A percentile compares a stretch with the other conserved stretches of the same genome.
Conservation (phyloP, 2,888 invertebrate genomes). For the Trissolcus brochymenae region DNA sequence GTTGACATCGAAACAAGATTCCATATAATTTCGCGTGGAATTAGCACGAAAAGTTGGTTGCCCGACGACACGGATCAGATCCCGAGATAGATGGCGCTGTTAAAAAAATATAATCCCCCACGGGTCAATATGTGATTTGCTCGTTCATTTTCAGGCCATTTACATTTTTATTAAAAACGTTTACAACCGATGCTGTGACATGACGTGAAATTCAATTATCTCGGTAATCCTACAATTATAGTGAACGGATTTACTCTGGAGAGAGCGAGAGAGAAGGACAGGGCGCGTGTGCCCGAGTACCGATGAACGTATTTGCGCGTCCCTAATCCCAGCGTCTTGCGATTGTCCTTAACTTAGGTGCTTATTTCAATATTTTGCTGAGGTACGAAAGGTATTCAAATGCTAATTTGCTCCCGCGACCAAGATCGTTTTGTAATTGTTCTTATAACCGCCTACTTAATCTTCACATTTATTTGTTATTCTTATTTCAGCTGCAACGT, state of each 20-base stretch:
- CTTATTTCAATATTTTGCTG: constrained; percentile 42
- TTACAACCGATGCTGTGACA: constrained; percentile 62
- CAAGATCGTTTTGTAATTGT: no score
- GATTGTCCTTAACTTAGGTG: constrained; percentile 49
- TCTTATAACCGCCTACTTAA: no score
- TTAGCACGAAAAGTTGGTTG: background rate
- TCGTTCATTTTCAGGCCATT: constrained; percentile 59
- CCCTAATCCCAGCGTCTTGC: constrained; percentile 53
- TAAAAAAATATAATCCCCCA: constrained; percentile 10
- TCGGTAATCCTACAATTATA: constrained; percentile 79
- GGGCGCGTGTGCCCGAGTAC: constrained; percentile 45
- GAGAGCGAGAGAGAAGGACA: constrained; percentile 52
- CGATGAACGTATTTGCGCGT: constrained; percentile 49
- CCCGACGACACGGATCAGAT: constrained; percentile 10
- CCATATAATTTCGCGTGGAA: background rate
- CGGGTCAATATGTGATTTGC: constrained; percentile 46
- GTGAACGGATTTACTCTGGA: constrained; percentile 60
- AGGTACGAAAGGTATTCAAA: constrained; percentile 11
- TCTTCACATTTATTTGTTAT: no score
- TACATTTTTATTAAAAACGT: constrained; percentile 67
- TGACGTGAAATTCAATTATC: constrained; percentile 80
- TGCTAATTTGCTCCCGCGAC: no score
- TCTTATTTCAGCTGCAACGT: no score
- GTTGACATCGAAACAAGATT: no score
- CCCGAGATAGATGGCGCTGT: constrained; percentile 27